Percentiles rank a stretch among this genome's conserved stretches.
Conservation (phyloP, 2,888 invertebrate species). For the Troides aeacus region DNA sequence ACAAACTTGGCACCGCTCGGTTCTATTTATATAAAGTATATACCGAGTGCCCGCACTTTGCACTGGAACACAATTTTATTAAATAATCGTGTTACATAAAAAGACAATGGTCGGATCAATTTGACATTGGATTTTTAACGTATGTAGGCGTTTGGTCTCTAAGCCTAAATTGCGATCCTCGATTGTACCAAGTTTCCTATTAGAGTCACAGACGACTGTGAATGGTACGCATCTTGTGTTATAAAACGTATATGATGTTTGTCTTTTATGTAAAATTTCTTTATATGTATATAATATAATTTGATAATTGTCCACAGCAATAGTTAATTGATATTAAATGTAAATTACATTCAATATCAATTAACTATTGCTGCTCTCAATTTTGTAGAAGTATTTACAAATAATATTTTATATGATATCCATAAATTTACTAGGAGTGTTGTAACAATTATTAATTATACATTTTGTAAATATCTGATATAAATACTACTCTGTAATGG, state of each 20-base stretch:
- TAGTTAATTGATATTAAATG: not conserved
- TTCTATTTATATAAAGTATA: conserved; percentile 21
- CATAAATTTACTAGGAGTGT: not conserved
- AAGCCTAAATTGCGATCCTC: conserved; percentile 46
- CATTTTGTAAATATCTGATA: not conserved
- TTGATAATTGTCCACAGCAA: not conserved
- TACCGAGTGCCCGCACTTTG: conserved; percentile 2
- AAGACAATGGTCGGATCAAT: conserved; percentile 42
- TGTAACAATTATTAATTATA: not conserved
- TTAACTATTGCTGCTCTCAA: not conserved
- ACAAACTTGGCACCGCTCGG: conserved; percentile 16
- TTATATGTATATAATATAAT: not conserved
- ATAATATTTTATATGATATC: not conserved
- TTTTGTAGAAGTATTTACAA: not conserved
- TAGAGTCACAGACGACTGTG: conserved; percentile 34
- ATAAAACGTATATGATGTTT: not conserved
- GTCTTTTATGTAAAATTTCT: not conserved
- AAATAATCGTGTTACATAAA: conserved; percentile 29
- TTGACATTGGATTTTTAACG: conserved; percentile 47
- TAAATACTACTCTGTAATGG: conserved; percentile 20
- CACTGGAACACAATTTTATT: conserved; percentile 24
- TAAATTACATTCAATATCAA: not conserved
- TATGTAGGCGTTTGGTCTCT: conserved; percentile 47
- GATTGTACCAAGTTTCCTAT: conserved; percentile 40
- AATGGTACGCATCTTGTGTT: not conserved